A percentile compares a stretch with the other conserved stretches of the same genome.
Evolutionary conservation across 2,888 invertebrate genomes (phyloP).

Genomic region (Volucella bombylans): DNA sequence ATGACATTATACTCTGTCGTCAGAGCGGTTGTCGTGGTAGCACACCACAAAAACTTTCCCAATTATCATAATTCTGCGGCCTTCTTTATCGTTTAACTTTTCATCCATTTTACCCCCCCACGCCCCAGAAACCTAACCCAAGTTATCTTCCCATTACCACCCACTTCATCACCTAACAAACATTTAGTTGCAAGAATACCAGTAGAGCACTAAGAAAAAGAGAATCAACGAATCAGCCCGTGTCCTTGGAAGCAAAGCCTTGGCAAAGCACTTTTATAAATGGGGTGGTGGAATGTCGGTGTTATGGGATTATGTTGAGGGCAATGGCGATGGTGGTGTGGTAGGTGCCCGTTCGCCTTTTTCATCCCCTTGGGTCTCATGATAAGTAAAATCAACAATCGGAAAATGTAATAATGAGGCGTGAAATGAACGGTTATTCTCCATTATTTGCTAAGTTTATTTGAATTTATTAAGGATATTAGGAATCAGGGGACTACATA

Average conservation of each 20-base stretch:
- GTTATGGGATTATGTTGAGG: slow-evolving; percentile 25
- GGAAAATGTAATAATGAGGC: slow-evolving; percentile 74
- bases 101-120: slow-evolving; percentile 59
- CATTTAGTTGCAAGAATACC: slow-evolving; percentile 56
- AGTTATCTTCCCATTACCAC: slow-evolving; percentile 43
- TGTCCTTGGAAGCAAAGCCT: slow-evolving; percentile 28
- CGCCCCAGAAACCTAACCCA: slow-evolving; percentile 2
- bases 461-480: slow-evolving; percentile 74
- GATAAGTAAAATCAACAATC: slow-evolving; percentile 74
- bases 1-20: slow-evolving; percentile 63
- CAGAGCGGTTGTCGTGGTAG: slow-evolving; percentile 29
- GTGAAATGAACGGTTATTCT: slow-evolving; percentile 74
- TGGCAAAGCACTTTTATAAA: slow-evolving; percentile 20
- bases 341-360: slow-evolving; percentile 36
- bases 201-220: neutral
- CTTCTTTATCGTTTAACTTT: slow-evolving; percentile 74
- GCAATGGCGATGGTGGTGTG: slow-evolving; percentile 5
- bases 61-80: slow-evolving; percentile 74
- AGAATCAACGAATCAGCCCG: slow-evolving; percentile 49
- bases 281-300: neutral
- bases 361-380: slow-evolving; percentile 62
- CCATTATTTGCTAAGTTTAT: slow-evolving; percentile 74
- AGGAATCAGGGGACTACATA: slow-evolving; percentile 59
- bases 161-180: slow-evolving; percentile 70
- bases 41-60: slow-evolving; percentile 72